Evolutionary conservation across 2,797 vertebrate species (phyloP).

Genomic region (Rhabdophis nuchalis): DNA sequence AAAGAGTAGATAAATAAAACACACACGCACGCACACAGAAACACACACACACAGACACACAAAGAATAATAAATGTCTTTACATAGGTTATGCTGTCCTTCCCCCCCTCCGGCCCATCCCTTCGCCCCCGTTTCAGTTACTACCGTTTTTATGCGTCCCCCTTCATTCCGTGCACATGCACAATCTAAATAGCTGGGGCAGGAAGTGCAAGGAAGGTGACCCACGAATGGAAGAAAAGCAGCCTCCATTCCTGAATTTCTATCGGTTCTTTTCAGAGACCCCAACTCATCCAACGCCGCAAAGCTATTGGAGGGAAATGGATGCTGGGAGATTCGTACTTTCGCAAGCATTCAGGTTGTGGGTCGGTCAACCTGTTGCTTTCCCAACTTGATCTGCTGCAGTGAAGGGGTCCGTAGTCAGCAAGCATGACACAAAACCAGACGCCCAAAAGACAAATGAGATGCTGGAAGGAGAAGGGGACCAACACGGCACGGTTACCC

Average conservation of each 20-base stretch:
- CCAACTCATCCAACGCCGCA: not conserved
- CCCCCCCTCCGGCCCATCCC: slow-evolving; percentile 1
- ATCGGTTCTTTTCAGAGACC: not conserved
- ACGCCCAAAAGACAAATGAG: slow-evolving; percentile 39
- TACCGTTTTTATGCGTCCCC: slow-evolving; percentile 41
- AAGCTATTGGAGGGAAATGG: not conserved
- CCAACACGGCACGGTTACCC: not conserved
- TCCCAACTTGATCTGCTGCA: not conserved
- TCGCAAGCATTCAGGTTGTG: not conserved
- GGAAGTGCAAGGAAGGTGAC: not conserved
- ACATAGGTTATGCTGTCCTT: slow-evolving; percentile 63
- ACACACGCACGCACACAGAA: slow-evolving; percentile 66
- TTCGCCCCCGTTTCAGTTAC: slow-evolving; percentile 45
- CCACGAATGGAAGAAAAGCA: slow-evolving; percentile 4
- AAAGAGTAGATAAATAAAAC: slow-evolving; percentile 89
- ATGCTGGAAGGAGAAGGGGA: slow-evolving; percentile 6
- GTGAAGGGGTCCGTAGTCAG: slow-evolving; percentile 30
- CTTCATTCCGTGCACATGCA: slow-evolving; percentile 74
- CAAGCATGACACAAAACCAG: slow-evolving; percentile 16
- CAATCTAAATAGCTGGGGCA: slow-evolving; percentile 26
- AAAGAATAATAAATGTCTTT: slow-evolving; percentile 81
- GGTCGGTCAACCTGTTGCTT: not conserved
- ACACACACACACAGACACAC: slow-evolving; percentile 11
- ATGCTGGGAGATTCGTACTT: not conserved
- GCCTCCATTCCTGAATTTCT: slow-evolving; percentile 29